Percentiles rank a stretch among this genome's conserved stretches.
Conservation (phyloP, 2,888 invertebrate genomes). For the Hydriomena furcata region DNA sequence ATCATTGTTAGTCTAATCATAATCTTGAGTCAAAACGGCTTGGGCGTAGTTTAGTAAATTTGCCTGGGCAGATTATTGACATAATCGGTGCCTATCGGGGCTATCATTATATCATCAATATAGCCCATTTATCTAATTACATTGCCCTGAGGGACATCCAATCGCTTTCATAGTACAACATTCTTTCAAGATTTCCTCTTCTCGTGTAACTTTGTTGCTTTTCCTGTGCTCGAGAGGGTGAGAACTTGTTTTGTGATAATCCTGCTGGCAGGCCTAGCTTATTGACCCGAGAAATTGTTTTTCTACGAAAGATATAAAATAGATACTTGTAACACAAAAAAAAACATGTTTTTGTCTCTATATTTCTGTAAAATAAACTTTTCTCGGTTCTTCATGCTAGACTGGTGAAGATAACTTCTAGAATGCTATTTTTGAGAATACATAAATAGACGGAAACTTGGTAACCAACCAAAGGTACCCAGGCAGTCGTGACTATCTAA, state of each 20-base stretch:
- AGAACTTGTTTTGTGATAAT: no score
- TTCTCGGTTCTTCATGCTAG: no score
- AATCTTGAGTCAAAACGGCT: background rate
- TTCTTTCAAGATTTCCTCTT: conserved; percentile 12
- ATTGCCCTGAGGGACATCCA: conserved; percentile 12
- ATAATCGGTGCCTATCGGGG: conserved; percentile 21
- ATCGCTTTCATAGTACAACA: conserved; percentile 8
- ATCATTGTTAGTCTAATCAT: no score
- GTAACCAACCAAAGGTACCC: conserved; percentile 5
- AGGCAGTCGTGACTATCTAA: background rate
- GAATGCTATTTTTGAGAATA: no score
- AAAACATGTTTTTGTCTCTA: no score
- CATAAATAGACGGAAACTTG: no score
- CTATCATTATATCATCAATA: conserved; percentile 26
- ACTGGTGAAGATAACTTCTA: no score
- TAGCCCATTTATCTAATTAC: conserved; percentile 24
- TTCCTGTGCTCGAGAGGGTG: background rate
- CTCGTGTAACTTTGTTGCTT: conserved; percentile 4
- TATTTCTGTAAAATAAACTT: no score
- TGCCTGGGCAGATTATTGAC: conserved; percentile 11
- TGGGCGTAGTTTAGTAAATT: background rate
- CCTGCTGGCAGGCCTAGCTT: no score
- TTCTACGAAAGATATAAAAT: no score
- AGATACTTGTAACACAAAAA: no score
- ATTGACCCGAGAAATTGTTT: no score